phyloP scores from a whole-genome alignment of 2,113 vertebrate genomes.

The Callocephalon fimbriatum region DNA sequence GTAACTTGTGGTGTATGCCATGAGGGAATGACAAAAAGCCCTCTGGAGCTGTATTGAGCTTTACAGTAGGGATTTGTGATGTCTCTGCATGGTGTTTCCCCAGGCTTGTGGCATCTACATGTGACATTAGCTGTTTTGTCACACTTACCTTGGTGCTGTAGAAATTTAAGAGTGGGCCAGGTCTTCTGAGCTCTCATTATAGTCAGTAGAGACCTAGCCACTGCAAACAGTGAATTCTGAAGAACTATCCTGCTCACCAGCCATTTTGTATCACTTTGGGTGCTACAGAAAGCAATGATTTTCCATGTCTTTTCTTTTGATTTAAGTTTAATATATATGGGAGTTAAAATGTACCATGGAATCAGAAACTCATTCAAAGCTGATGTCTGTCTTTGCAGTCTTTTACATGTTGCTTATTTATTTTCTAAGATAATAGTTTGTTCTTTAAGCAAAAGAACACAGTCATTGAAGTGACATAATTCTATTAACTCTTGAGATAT shows the following conservation, averaged over 20 bases:
- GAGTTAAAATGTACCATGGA: neutral
- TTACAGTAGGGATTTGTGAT: neutral
- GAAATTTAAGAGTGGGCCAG: neutral
- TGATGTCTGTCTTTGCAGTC: neutral
- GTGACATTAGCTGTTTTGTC: neutral
- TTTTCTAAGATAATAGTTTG: neutral
- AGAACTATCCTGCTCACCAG: neutral
- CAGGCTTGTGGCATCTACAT: neutral
- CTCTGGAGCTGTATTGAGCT: neutral
- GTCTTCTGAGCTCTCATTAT: neutral
- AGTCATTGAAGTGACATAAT: neutral
- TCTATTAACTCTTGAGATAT: neutral
- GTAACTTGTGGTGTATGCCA: neutral
- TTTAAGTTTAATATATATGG: neutral
- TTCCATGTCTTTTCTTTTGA: neutral
- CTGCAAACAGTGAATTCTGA: neutral
- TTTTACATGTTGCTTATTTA: neutral
- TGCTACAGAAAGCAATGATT: neutral
- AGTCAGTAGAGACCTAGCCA: neutral
- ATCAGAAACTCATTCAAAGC: neutral
- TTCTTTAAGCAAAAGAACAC: neutral
- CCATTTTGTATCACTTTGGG: neutral
- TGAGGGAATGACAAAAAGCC: rapidly evolving
- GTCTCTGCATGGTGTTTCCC: neutral
- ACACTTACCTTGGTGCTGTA: neutral